Evolutionary conservation across 2,797 vertebrate genomes (phyloP), one percentile per base, ranked within the genome.

Genomic region (Cuniculus paca): DNA sequence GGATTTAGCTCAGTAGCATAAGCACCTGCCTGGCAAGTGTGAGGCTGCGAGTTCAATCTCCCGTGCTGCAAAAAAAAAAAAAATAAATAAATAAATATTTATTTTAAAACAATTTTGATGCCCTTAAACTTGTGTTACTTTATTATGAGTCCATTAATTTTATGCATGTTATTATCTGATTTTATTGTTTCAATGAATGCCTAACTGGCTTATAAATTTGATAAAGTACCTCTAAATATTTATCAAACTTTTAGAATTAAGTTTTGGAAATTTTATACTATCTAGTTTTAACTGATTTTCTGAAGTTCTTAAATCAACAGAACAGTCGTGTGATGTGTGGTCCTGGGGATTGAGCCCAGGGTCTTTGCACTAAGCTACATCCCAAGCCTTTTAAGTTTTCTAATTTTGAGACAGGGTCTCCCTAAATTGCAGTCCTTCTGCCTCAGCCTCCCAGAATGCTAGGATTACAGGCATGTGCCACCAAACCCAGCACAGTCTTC

Each of bases 281-380:
- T 50, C 45, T 90, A 88, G 80, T 90, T 86, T 81, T 90, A 74
- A 61, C 34, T 86, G 5, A 70, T 88, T 96, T 94, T 89, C 45
- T 92, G 56, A 91, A 58, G 24, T n/a, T 39, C n/a, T 80, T 86
- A 52, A 84, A 94, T 10, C 34, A 95, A 39, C 45, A 96, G 87
- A 61, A 36, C 42, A 90, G 56, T 36, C 13, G 20, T 5, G 68
- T 39, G 20, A 10, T 24, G 36, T 5, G 36, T 39, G 68, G 36
- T 24, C 68, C 22, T 24, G 3, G 36, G 68, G 68, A 42, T 24
- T 24, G 20, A 39, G 24, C 20, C 36, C 68, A 24, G 68, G 36
- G 2, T 20, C 68, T 72, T 42, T 72, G 68, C 68, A 42, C 3
- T 70, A 70, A 70, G 65, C 65, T 39, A 39, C 9, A 70, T 19